Conservation (phyloP, 1,140 invertebrate genomes). For the Tigriopus japonicus region DNA sequence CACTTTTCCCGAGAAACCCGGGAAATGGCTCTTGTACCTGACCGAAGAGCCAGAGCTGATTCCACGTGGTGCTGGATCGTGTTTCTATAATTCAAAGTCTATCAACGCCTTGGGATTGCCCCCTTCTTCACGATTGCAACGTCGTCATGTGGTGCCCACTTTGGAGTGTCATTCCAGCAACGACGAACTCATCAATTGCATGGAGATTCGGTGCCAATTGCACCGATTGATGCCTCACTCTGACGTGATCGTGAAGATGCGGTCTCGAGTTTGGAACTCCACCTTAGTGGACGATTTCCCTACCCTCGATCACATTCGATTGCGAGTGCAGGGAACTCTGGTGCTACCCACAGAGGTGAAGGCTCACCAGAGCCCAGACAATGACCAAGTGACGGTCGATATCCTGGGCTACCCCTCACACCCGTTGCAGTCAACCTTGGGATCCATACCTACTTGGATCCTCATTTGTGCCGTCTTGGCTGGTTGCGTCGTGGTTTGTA, state of each 20-base stretch:
- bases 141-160: not conserved
- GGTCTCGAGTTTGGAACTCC: constrained; percentile 67
- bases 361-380: not conserved
- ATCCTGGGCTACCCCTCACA: too few relatives aligned
- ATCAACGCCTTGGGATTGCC: constrained; percentile 11
- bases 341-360: not conserved
- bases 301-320: not conserved
- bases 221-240: constrained; percentile 45
- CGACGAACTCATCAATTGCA: constrained; percentile 56
- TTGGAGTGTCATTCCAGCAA: constrained; percentile 21
- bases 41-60: constrained; percentile 46
- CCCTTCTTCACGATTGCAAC: not conserved
- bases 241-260: constrained; percentile 53
- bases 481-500: not conserved
- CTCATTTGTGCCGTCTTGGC: not conserved
- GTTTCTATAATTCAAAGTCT: not conserved
- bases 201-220: constrained; percentile 59
- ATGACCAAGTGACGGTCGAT: not conserved
- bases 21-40: constrained; percentile 77
- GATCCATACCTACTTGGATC: not conserved
- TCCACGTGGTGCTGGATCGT: not conserved
- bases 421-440: not conserved
- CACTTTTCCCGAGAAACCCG: constrained; percentile 41
- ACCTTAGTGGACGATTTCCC: constrained; percentile 72
- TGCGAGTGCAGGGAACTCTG: not conserved